Conservation (phyloP, 2,888 invertebrate genomes). For the Leucoptera coffeella region DNA sequence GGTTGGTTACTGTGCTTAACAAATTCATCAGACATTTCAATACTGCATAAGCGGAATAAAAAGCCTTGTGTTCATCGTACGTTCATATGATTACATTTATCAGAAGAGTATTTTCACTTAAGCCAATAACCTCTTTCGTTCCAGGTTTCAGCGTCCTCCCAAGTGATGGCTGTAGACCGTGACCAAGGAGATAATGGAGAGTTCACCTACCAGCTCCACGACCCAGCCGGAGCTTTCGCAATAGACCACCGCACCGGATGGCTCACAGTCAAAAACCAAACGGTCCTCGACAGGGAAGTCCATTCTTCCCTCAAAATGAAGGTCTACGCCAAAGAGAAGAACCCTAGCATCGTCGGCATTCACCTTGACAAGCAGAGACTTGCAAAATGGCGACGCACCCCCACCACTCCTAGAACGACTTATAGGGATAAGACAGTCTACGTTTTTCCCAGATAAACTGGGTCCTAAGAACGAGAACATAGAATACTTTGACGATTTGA, state of each 20-base stretch:
- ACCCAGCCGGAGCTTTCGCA: constrained; percentile 69
- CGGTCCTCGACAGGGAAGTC: constrained; percentile 72
- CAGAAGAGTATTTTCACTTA: too few relatives aligned
- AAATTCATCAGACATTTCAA: too few relatives aligned
- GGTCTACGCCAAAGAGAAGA: constrained; percentile 74
- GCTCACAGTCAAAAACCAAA: constrained; percentile 75
- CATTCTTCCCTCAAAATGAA: constrained; percentile 66
- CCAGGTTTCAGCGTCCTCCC: constrained; percentile 43
- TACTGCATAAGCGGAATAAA: too few relatives aligned
- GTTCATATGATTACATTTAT: too few relatives aligned
- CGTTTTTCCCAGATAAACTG: constrained; percentile 36
- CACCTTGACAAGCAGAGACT: constrained; percentile 29
- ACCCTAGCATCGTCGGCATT: constrained; percentile 58
- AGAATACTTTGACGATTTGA: constrained; percentile 28
- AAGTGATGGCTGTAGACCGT: constrained; percentile 70
- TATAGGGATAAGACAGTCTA: constrained; percentile 35
- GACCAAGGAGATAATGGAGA: constrained; percentile 84
- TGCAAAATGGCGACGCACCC: constrained; percentile 30
- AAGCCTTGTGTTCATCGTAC: too few relatives aligned
- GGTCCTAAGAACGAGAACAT: constrained; percentile 32
- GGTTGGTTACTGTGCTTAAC: too few relatives aligned
- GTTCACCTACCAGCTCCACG: constrained; percentile 72
- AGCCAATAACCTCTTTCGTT: too few relatives aligned
- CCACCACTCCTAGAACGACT: constrained; percentile 14
- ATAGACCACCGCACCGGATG: constrained; percentile 77